phyloP scores from a whole-genome alignment of 2,888 invertebrate genomes.

The Dromius quadrimaculatus region DNA sequence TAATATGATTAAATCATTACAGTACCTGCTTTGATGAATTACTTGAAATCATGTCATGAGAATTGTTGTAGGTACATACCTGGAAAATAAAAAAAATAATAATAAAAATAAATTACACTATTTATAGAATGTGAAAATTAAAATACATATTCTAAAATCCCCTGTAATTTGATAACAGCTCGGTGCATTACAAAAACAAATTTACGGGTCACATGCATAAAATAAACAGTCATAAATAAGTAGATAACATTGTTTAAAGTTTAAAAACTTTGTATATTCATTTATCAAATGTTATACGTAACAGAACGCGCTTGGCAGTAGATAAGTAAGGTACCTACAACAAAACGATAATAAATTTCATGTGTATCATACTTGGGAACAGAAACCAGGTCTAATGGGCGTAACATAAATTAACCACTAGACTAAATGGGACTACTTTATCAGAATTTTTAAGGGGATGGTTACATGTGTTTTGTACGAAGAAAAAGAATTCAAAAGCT shows the following conservation, averaged over 20 bases:
- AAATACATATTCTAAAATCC: too few relatives aligned
- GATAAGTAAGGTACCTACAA: too few relatives aligned
- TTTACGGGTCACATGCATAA: conserved; percentile 28
- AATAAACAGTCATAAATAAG: conserved; percentile 37
- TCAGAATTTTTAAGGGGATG: conserved; percentile 1
- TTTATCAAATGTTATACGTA: conserved; percentile 11
- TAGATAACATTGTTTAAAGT: conserved; percentile 44
- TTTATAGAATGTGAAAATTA: too few relatives aligned
- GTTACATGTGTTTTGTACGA: too few relatives aligned
- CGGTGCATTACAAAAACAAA: conserved; percentile 12
- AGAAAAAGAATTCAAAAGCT: too few relatives aligned
- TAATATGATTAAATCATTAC: too few relatives aligned
- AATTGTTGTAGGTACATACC: too few relatives aligned
- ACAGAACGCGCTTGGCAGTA: conserved; percentile 12
- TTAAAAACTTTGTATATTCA: conserved; percentile 25
- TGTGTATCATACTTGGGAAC: conserved; percentile 17
- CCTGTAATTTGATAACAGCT: not conserved
- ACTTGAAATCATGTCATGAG: too few relatives aligned
- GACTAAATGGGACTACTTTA: not conserved
- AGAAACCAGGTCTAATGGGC: not conserved
- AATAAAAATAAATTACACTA: too few relatives aligned
- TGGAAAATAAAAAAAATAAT: too few relatives aligned
- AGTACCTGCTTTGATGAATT: too few relatives aligned
- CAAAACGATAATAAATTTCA: conserved; percentile 31
- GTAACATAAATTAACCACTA: not conserved